Conservation (phyloP, 30 jellyfish, hydroid and myxozoan species). For the Hydra vulgaris region DNA sequence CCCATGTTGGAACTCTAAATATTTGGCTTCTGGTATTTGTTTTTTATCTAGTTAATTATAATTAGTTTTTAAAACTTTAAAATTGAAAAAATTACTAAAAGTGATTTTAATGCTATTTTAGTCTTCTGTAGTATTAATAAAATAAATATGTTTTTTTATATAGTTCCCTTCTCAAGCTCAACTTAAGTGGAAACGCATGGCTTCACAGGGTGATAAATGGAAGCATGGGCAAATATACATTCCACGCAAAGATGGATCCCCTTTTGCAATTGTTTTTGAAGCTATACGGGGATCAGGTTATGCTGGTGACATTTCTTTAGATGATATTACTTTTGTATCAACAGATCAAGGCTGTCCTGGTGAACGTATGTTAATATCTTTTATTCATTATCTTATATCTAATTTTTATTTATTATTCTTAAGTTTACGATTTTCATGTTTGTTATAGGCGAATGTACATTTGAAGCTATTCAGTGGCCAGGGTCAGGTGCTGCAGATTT, state of each 20-base stretch:
- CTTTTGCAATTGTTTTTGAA: conserved; percentile 48
- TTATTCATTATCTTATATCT: neutral
- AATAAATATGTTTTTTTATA: too few relatives aligned
- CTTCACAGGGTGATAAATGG: conserved; percentile 94
- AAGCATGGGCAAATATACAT: conserved; percentile 57
- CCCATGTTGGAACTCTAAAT: conserved; percentile 77
- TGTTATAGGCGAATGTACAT: conserved; percentile 64
- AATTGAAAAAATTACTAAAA: too few relatives aligned
- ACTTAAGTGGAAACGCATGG: conserved; percentile 65
- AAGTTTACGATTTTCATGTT: neutral
- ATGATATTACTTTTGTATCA: conserved; percentile 49
- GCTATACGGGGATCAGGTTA: conserved; percentile 76
- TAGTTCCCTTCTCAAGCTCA: neutral
- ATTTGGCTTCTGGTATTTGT: conserved; percentile 38
- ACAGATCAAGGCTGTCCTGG: conserved; percentile 21
- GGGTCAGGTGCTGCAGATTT: conserved; percentile 27
- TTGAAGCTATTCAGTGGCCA: conserved; percentile 31
- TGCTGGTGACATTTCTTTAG: conserved; percentile 86
- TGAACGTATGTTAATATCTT: conserved; percentile 8
- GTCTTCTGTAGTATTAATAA: neutral
- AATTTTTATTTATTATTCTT: neutral
- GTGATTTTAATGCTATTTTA: neutral
- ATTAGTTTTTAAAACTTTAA: too few relatives aligned
- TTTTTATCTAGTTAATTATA: neutral
- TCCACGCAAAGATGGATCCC: conserved; percentile 28